Percentiles rank a stretch among this genome's conserved stretches.
Conservation (phyloP, 2,888 invertebrate genomes). For the Leucozona laternaria region DNA sequence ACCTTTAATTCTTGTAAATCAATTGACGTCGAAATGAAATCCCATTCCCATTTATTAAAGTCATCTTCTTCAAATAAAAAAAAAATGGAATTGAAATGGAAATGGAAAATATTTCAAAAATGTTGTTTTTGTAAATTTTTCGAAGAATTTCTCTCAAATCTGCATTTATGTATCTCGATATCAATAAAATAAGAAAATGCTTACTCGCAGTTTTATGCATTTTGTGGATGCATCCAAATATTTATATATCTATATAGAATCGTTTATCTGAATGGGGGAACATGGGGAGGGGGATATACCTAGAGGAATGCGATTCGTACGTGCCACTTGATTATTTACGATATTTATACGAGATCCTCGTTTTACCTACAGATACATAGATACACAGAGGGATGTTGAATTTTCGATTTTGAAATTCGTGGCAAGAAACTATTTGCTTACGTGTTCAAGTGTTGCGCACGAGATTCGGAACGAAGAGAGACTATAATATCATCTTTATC, state of each 20-base stretch:
- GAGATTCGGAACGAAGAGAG: constrained; percentile 10
- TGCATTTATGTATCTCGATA: neutral
- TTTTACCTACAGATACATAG: neutral
- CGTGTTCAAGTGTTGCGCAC: constrained; percentile 67
- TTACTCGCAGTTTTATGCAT: constrained; percentile 29
- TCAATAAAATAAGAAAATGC: constrained; percentile 16
- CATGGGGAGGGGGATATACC: neutral
- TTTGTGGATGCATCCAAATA: constrained; percentile 59
- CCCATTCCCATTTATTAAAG: constrained; percentile 17
- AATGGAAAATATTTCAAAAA: constrained; percentile 32
- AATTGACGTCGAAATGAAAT: constrained; percentile 22
- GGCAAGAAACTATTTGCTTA: constrained; percentile 72
- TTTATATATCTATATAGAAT: constrained; percentile 29
- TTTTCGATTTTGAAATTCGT: constrained; percentile 67
- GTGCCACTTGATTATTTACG: constrained; percentile 73
- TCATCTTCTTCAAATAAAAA: constrained; percentile 9
- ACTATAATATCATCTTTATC: neutral
- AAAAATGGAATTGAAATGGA: constrained; percentile 3
- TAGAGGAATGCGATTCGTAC: constrained; percentile 54
- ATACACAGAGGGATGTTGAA: constrained; percentile 35
- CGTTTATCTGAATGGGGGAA: neutral
- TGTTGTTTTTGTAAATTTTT: constrained; percentile 23
- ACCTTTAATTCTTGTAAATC: constrained; percentile 39
- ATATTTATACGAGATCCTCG: constrained; percentile 53
- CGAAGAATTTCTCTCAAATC: constrained; percentile 2